phyloP scores from a whole-genome alignment of 1,140 invertebrate species.

The Pinna nobilis region DNA sequence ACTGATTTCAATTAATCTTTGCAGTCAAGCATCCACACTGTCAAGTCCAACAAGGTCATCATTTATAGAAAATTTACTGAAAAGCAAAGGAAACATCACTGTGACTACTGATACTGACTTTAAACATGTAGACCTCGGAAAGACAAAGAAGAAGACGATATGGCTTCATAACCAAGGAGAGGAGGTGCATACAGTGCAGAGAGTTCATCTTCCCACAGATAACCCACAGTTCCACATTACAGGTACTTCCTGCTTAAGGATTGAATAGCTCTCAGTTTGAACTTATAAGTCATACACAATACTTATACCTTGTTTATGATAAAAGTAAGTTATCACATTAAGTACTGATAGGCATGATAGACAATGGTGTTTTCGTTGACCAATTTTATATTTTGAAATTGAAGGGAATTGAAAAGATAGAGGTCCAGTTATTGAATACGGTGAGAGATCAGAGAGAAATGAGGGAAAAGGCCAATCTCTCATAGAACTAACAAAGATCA shows the following conservation, averaged over 20 bases:
- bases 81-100: constrained; percentile 49
- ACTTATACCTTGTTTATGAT: constrained; percentile 33
- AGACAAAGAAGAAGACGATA: constrained; percentile 35
- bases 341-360: constrained; percentile 5
- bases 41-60: constrained; percentile 17
- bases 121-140: constrained; percentile 31
- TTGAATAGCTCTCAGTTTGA: not conserved
- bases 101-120: constrained; percentile 41
- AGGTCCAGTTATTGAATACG: too few species aligned
- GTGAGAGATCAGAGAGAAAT: too few species aligned
- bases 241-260: constrained; percentile 1
- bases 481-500: too few species aligned
- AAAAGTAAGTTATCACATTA: constrained; percentile 9
- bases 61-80: constrained; percentile 40
- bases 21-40: constrained; percentile 12
- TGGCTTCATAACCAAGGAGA: constrained; percentile 47
- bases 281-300: constrained; percentile 15
- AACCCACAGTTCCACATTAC: constrained; percentile 33
- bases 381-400: too few species aligned
- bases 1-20: not conserved
- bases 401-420: too few species aligned
- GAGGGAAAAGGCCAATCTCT: too few species aligned
- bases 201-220: constrained; percentile 36
- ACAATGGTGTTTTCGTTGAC: too few species aligned
- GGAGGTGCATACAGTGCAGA: constrained; percentile 27